Evolutionary conservation across 2,113 vertebrate genomes (phyloP).

Genomic region (Cepphus grylle): DNA sequence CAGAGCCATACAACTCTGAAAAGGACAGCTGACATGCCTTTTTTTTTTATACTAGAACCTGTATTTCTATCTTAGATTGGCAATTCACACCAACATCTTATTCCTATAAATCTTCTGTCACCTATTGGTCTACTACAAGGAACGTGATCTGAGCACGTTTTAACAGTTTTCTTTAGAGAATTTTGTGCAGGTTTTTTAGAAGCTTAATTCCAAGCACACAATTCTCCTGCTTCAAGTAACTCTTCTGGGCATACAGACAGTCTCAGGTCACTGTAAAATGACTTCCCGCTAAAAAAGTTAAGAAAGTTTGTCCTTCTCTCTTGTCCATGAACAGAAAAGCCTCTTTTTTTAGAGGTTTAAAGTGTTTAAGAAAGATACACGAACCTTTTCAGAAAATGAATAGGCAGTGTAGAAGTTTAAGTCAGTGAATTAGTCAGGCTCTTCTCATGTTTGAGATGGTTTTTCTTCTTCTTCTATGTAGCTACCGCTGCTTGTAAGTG

Average conservation of each 20-base stretch:
- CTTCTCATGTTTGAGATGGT: background rate
- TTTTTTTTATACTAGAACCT: background rate
- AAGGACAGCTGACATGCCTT: background rate
- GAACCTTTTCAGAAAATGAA: background rate
- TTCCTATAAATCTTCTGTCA: background rate
- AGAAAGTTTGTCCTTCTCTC: background rate
- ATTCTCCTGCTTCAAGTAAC: background rate
- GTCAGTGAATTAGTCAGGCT: background rate
- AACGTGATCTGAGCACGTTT: background rate
- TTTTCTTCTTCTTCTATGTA: background rate
- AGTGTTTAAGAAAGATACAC: background rate
- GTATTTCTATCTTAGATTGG: background rate
- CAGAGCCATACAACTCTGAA: background rate
- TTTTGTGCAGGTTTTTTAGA: conserved; percentile 13
- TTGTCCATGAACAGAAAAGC: background rate
- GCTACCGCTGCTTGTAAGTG: background rate
- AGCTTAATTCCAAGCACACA: conserved; percentile 12
- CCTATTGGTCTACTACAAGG: background rate
- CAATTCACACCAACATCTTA: background rate
- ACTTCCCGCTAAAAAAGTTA: background rate
- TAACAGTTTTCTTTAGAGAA: background rate
- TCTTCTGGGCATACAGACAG: background rate
- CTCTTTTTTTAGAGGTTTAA: background rate
- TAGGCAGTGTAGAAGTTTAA: background rate
- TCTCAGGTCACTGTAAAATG: background rate